Conservation (phyloP, 2,888 invertebrate species). For the Rhyacophila evoluta region DNA sequence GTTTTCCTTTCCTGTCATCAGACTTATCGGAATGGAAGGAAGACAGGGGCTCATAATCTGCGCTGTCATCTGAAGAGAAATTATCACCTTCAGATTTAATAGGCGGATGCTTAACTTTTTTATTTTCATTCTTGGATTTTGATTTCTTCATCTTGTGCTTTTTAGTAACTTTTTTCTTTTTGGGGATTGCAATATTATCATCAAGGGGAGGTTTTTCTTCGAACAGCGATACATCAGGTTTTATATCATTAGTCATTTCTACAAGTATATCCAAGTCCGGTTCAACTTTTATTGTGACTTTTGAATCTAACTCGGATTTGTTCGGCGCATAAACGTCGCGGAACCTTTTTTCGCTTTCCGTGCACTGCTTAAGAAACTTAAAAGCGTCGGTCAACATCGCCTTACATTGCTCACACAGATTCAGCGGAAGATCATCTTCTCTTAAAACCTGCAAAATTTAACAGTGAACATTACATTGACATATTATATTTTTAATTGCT, state of each 20-base stretch:
- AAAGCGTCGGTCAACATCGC: not conserved
- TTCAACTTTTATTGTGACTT: not conserved
- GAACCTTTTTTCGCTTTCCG: constrained; percentile 20
- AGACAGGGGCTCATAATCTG: not conserved
- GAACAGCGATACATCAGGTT: not conserved
- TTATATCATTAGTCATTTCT: not conserved
- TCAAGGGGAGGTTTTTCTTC: not conserved
- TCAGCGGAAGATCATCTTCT: constrained; percentile 2
- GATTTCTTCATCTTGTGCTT: not conserved
- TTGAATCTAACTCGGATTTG: constrained; percentile 11
- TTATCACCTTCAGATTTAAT: not conserved
- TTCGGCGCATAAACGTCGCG: not conserved
- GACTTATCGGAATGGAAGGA: not conserved
- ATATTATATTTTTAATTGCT: too few relatives aligned
- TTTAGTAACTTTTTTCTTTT: not conserved
- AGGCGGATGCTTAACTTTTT: not conserved
- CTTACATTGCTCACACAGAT: constrained; percentile 6
- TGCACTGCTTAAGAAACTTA: constrained; percentile 22
- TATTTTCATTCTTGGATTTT: not conserved
- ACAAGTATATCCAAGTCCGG: not conserved
- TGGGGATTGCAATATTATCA: not conserved
- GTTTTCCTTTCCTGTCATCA: not conserved
- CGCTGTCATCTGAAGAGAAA: not conserved
- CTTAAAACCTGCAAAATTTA: not conserved
- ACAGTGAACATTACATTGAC: too few relatives aligned